A percentile compares a stretch with the other conserved stretches of the same genome.
Evolutionary conservation across 1,140 invertebrate species (phyloP).

Genomic region (Manduca sexta): DNA sequence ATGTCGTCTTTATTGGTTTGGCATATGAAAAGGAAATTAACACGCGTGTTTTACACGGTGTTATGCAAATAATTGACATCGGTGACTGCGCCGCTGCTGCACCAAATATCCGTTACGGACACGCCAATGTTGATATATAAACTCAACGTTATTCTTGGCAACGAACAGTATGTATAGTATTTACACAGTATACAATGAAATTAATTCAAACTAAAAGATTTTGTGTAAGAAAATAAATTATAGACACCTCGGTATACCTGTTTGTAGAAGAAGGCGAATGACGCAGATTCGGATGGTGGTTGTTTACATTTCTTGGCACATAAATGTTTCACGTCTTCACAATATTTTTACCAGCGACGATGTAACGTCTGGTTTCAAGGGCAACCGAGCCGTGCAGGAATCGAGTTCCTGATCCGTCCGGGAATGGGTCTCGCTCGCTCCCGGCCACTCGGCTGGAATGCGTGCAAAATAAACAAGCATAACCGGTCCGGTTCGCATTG

Average conservation of each 20-base stretch:
- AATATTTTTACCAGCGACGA: constrained; percentile 21
- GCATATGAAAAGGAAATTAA: no score
- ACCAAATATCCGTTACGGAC: no score
- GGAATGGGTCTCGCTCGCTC: constrained; percentile 53
- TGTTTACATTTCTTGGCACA: constrained; percentile 8
- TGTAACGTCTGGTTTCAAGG: constrained; percentile 48
- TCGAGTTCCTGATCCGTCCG: constrained; percentile 53
- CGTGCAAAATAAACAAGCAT: constrained; percentile 70
- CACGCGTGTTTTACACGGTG: no score
- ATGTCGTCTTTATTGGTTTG: no score
- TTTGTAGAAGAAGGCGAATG: constrained; percentile 5
- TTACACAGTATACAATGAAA: neutral
- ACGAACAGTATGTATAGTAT: neutral
- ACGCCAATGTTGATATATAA: no score
- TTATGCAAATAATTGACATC: no score
- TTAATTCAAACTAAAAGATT: neutral
- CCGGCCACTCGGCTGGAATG: constrained; percentile 55
- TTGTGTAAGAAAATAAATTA: neutral
- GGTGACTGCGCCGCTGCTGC: no score
- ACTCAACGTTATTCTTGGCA: neutral
- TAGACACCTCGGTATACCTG: constrained; percentile 2
- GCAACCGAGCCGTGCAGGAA: constrained; percentile 37
- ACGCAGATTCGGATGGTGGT: constrained; percentile 11
- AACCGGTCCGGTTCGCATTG: constrained; percentile 58
- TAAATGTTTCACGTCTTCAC: constrained; percentile 14